A percentile compares a stretch with the other conserved stretches of the same genome.
These are phyloP conservation scores for Manduca sexta DNA, from an alignment of 1,140 invertebrate genomes.

Conservation along the genomic window DNA sequence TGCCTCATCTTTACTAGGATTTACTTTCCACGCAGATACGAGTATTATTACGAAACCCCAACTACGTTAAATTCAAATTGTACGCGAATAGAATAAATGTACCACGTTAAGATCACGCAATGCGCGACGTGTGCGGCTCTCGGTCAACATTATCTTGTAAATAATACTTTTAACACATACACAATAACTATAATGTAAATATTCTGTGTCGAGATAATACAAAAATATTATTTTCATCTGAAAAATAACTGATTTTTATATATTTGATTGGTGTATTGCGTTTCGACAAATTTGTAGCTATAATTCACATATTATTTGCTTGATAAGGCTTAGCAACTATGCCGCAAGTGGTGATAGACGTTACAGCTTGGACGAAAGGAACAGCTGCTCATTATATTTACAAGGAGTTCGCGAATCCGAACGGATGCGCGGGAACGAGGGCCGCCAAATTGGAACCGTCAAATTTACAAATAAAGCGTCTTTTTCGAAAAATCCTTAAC, in stretches of 20 bases:
- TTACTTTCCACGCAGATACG: neutral
- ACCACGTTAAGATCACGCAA: no score
- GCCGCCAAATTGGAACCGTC: no score
- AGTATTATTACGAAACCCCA: no score
- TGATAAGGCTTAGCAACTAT: constrained; percentile 4
- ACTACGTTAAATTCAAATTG: no score
- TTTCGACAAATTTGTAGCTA: neutral
- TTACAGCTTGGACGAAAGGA: no score
- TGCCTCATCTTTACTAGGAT: neutral
- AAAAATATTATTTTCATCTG: constrained; percentile 20
- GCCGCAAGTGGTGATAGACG: no score
- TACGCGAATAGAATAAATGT: no score
- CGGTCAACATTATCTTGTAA: constrained; percentile 18
- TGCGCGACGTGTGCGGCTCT: constrained; percentile 1
- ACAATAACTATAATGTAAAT: constrained; percentile 14
- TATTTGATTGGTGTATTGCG: constrained; percentile 3
- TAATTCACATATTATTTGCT: neutral
- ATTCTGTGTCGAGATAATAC: constrained; percentile 18
- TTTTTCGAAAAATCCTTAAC: neutral
- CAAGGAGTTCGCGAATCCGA: no score
- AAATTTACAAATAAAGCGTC: neutral
- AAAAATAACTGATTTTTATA: constrained; percentile 17
- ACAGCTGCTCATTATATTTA: no score
- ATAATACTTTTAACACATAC: constrained; percentile 41
- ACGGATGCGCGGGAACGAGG: no score